phyloP scores from a whole-genome alignment of 2,797 vertebrate species.

The Sternotherus odoratus region DNA sequence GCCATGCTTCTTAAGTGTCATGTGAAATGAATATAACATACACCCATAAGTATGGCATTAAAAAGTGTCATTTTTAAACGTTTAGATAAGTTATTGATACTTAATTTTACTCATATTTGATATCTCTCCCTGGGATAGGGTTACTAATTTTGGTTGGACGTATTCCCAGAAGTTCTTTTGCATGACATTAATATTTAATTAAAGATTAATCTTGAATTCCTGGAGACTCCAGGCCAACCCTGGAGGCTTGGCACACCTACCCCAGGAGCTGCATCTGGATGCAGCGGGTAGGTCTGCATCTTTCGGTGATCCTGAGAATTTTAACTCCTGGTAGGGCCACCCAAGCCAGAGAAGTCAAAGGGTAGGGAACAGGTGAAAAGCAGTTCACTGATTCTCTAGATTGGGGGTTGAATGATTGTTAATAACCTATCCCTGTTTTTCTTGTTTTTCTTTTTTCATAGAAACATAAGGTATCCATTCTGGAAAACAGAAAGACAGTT shows the following conservation, averaged over 20 bases:
- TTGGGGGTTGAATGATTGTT: not conserved
- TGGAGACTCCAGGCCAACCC: no score
- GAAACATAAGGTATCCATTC: not conserved
- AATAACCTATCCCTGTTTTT: not conserved
- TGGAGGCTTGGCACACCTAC: no score
- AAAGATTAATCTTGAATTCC: no score
- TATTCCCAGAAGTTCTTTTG: no score
- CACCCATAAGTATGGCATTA: not conserved
- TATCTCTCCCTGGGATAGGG: not conserved
- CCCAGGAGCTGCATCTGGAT: not conserved
- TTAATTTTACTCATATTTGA: not conserved
- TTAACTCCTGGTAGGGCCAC: not conserved
- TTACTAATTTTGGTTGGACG: no score
- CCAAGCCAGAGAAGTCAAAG: not conserved
- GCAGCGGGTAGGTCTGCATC: not conserved
- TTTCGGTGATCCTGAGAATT: not conserved
- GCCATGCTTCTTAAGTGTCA: not conserved
- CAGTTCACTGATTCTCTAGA: not conserved
- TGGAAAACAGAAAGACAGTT: not conserved
- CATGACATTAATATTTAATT: no score
- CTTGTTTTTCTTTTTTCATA: not conserved
- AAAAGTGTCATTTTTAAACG: not conserved
- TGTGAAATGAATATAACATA: not conserved
- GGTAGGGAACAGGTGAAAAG: not conserved
- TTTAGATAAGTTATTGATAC: not conserved